phyloP scores from a whole-genome alignment of 1,140 invertebrate genomes.

The Drosophila pruinosa region DNA sequence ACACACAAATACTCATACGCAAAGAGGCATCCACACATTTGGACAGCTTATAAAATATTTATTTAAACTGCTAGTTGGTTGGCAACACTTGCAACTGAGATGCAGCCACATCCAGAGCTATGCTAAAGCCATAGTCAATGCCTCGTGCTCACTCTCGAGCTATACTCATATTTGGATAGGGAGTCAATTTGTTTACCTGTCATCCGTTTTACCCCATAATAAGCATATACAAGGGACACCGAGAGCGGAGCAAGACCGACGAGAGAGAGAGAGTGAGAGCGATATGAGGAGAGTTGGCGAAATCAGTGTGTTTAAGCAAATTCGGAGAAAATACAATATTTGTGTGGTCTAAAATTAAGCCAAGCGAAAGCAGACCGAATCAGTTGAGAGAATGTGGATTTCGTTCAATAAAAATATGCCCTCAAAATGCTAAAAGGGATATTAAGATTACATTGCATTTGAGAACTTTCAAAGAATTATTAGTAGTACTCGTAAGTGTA shows the following conservation, averaged over 20 bases:
- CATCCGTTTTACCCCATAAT: constrained; percentile 15
- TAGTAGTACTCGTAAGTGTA: no score
- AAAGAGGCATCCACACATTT: constrained; percentile 14
- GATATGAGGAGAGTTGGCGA: not conserved
- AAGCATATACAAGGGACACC: not conserved
- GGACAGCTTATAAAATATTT: constrained; percentile 73
- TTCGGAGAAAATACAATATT: not conserved
- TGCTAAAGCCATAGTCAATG: not conserved
- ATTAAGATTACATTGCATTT: no score
- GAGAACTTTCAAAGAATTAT: no score
- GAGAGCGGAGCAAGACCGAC: not conserved
- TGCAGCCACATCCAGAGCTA: not conserved
- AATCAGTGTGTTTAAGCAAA: not conserved
- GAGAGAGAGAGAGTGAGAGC: not conserved
- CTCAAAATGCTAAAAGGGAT: no score
- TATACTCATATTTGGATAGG: constrained; percentile 5
- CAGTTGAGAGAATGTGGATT: not conserved
- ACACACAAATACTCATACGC: constrained; percentile 18
- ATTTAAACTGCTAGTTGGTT: constrained; percentile 67
- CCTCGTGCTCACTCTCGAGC: not conserved
- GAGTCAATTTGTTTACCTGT: constrained; percentile 49
- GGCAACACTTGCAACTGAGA: constrained; percentile 51
- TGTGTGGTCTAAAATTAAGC: not conserved
- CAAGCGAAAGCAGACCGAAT: not conserved
- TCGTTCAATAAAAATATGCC: no score